A percentile compares a stretch with the other conserved stretches of the same genome.
Evolutionary conservation across 2,888 invertebrate genomes (phyloP).

Genomic region (Caradrina clavipalpis): DNA sequence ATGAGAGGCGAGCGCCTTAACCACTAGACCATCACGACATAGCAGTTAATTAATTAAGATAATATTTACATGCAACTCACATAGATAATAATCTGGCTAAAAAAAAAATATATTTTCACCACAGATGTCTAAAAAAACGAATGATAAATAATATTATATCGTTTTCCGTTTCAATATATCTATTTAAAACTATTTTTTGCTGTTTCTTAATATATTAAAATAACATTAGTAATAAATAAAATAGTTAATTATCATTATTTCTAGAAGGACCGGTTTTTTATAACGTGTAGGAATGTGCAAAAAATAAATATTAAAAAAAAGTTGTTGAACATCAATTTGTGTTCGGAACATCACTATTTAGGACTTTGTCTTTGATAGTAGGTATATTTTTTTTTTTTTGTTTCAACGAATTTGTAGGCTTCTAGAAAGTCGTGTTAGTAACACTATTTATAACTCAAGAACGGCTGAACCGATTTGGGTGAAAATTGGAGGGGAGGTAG

Average conservation of each 20-base stretch:
- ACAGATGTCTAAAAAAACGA: constrained; percentile 21
- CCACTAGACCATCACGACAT: neutral
- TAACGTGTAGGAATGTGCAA: constrained; percentile 14
- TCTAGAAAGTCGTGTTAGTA: too few relatives aligned
- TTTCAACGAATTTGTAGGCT: too few relatives aligned
- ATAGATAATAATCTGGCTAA: neutral
- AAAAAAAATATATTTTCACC: neutral
- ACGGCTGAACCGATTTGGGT: too few relatives aligned
- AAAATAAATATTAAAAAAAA: constrained; percentile 39
- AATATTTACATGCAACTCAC: neutral
- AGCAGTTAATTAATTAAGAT: neutral
- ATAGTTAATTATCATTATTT: constrained; percentile 52
- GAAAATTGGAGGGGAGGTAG: too few relatives aligned
- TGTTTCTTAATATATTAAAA: constrained; percentile 48
- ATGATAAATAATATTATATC: constrained; percentile 11
- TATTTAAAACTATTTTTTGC: constrained; percentile 44
- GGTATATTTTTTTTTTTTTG: neutral
- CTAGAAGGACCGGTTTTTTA: constrained; percentile 29
- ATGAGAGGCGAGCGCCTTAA: too few relatives aligned
- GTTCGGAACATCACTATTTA: constrained; percentile 27
- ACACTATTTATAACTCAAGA: too few relatives aligned
- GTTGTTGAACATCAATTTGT: constrained; percentile 49
- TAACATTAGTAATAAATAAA: constrained; percentile 56
- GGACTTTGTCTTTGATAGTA: neutral
- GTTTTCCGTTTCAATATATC: constrained; percentile 25